phyloP scores from a whole-genome alignment of 2,113 vertebrate species.

The Pholis gunnellus region DNA sequence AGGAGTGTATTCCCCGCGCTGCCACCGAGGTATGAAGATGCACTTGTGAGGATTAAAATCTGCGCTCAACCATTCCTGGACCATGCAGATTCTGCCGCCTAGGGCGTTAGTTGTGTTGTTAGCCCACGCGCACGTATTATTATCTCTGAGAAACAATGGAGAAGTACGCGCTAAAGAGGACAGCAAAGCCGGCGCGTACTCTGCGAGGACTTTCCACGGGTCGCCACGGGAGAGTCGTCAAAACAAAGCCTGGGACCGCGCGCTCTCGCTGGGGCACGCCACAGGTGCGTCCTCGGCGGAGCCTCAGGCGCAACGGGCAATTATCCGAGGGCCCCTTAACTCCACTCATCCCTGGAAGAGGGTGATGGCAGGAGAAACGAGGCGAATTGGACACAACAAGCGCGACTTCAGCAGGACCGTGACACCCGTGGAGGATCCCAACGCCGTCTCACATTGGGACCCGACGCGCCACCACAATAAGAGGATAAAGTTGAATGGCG shows the following conservation, averaged over 20 bases:
- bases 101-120: slow-evolving; percentile 73
- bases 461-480: slow-evolving; percentile 71
- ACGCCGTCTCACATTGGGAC: slow-evolving; percentile 67
- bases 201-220: slow-evolving; percentile 56
- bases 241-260: slow-evolving; percentile 63
- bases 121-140: slow-evolving; percentile 63
- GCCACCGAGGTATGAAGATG: slow-evolving; percentile 54
- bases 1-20: slow-evolving; percentile 23
- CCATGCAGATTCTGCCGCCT: slow-evolving; percentile 79
- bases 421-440: slow-evolving; percentile 62
- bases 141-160: slow-evolving; percentile 61
- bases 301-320: slow-evolving; percentile 36
- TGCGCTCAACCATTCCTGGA: slow-evolving; percentile 61
- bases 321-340: slow-evolving; percentile 55
- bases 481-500: slow-evolving; percentile 81
- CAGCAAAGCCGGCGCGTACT: slow-evolving; percentile 30
- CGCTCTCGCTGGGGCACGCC: slow-evolving; percentile 58
- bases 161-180: slow-evolving; percentile 62
- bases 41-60: slow-evolving; percentile 59
- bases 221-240: slow-evolving; percentile 59
- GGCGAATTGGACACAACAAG: slow-evolving; percentile 64
- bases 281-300: slow-evolving; percentile 80
- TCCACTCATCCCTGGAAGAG: slow-evolving; percentile 65
- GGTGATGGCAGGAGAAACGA: slow-evolving; percentile 40
- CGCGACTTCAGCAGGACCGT: slow-evolving; percentile 67